Evolutionary conservation across 2,797 vertebrate species (phyloP).

Genomic region (Gallirallus australis): DNA sequence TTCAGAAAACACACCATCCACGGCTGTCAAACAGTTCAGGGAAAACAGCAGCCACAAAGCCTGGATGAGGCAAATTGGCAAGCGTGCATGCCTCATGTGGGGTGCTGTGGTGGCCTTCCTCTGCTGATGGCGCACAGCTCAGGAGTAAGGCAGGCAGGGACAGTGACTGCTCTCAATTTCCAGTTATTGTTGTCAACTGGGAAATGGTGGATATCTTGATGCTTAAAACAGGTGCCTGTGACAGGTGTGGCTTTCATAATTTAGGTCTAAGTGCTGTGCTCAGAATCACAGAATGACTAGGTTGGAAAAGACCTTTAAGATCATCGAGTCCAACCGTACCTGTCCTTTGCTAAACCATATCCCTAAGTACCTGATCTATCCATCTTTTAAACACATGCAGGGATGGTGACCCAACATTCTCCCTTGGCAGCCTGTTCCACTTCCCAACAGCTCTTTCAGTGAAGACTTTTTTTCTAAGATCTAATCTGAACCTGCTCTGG

Average conservation of each 20-base stretch:
- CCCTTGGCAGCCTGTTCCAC: no score
- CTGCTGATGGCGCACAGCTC: not conserved
- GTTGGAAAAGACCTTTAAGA: no score
- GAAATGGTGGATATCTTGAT: not conserved
- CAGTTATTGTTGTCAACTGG: not conserved
- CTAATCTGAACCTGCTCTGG: no score
- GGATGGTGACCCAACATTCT: no score
- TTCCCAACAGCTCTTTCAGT: no score
- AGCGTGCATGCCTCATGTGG: rapidly evolving
- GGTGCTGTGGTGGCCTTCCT: rapidly evolving
- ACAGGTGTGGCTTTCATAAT: not conserved
- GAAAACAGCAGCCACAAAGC: rapidly evolving
- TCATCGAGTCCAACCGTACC: no score
- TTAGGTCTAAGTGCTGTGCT: not conserved
- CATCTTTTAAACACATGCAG: no score
- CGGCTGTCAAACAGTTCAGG: rapidly evolving
- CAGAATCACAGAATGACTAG: no score
- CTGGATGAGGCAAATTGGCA: not conserved
- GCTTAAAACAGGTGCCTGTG: not conserved
- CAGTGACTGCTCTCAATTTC: rapidly evolving
- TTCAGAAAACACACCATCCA: rapidly evolving
- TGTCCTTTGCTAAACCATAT: no score
- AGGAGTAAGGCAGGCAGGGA: not conserved
- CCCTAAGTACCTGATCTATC: no score
- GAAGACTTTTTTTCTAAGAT: no score